Conservation (phyloP, 1,140 invertebrate genomes). For the Helicoverpa zea region DNA sequence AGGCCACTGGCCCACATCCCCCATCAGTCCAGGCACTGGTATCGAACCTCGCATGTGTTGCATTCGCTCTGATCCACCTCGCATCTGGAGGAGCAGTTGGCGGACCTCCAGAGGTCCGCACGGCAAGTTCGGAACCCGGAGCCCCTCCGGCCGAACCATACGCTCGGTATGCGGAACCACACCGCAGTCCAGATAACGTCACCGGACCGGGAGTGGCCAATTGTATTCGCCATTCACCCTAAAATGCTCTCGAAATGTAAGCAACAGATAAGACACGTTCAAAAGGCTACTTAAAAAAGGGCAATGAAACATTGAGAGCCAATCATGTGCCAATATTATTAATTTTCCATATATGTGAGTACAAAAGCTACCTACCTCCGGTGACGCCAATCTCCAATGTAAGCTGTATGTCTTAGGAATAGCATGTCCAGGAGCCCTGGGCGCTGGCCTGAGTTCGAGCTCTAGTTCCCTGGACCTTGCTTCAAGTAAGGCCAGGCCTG, state of each 20-base stretch:
- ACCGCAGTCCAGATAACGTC: conserved; percentile 72
- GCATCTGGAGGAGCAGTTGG: conserved; percentile 79
- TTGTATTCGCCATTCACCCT: conserved; percentile 82
- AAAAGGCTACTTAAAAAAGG: not conserved
- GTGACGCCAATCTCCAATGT: conserved; percentile 80
- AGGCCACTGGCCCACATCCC: conserved; percentile 79
- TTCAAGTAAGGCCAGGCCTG: conserved; percentile 88
- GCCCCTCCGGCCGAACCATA: conserved; percentile 80
- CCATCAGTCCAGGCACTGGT: conserved; percentile 82
- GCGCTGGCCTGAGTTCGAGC: conserved; percentile 88
- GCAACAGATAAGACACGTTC: conserved; percentile 40
- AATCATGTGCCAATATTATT: not conserved
- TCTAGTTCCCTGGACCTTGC: conserved; percentile 88
- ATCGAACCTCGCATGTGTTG: conserved; percentile 79
- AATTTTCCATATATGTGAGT: not conserved
- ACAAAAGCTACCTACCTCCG: conserved; percentile 65
- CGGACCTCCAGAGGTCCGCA: conserved; percentile 79
- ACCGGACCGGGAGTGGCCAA: conserved; percentile 75
- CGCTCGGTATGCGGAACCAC: conserved; percentile 79
- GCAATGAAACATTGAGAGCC: not conserved
- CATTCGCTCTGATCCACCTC: conserved; percentile 83
- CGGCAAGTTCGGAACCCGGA: conserved; percentile 77
- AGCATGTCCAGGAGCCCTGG: conserved; percentile 77
- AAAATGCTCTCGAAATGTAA: conserved; percentile 33
- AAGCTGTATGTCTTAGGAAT: conserved; percentile 75